Evolutionary conservation across 2,888 invertebrate genomes (phyloP), one percentile per base, ranked within the genome.

Genomic region (Neuroscelio doddi): DNA sequence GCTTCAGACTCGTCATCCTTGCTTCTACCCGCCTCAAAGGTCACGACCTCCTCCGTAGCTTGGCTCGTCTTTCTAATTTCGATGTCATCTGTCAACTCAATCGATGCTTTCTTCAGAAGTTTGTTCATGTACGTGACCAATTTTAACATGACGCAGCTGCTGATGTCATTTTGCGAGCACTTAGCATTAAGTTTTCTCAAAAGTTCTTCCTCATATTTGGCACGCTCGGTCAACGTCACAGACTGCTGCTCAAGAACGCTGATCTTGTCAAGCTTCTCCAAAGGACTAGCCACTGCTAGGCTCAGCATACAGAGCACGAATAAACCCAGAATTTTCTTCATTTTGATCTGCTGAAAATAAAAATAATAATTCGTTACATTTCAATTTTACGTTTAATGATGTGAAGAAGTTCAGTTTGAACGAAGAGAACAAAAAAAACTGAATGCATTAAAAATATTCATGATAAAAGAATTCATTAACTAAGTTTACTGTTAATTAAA

Each of bases 121-220:
- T 91, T 88, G 85, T 94, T 94, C 85, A 94, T 92, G 81, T 93
- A 94, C 12, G 92, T 91, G 30, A 94, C 91, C 72, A 94, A 84
- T 83, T 94, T 94, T 14, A 93, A 87, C 87, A 94, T 93, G 79
- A 93, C 91, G 81, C 94, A 94, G 5, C 94, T 91, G 29, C 92
- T 92, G 39, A 92, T 89, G 76, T 94, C 94, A 50, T 91, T 88
- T 70, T 92, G 90, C 2, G 90, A 88, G 80, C 94, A 94, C 87
- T 93, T 93, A 71, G 88, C 86, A 78, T 92, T 93, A 30, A 94
- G 85, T 72, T 93, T 93, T 39, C 90, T 88, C 71, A 93, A 86
- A 8, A 94, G 87, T 15, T 90, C 88, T 70, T 93, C 93, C 85
- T 94, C 94, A 71, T 83, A 82, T 58, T 84, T 84, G 12, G 78